phyloP scores from a whole-genome alignment of 2,797 vertebrate genomes.

The Sebastes alutus region DNA sequence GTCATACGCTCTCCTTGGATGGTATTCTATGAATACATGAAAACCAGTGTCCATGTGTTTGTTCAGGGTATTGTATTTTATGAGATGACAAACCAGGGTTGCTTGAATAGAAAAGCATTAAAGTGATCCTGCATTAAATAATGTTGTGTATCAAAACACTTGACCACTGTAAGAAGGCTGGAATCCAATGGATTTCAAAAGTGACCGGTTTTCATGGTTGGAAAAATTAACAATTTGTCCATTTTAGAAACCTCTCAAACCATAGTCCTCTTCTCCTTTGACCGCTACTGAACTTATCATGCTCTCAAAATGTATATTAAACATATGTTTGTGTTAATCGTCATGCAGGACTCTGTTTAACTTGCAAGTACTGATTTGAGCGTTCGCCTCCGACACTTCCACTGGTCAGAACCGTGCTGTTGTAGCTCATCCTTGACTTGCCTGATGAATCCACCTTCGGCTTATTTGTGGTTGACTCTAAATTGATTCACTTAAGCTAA shows the following conservation, averaged over 20 bases:
- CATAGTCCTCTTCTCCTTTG: background rate
- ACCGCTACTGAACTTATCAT: background rate
- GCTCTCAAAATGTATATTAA: background rate
- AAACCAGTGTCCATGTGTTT: background rate
- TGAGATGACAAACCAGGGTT: background rate
- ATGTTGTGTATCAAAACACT: background rate
- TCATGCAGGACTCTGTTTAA: background rate
- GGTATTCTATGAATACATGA: background rate
- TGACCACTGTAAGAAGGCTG: background rate
- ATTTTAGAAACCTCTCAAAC: background rate
- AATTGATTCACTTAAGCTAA: background rate
- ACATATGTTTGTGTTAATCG: background rate
- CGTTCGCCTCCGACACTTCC: background rate
- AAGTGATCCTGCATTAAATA: background rate
- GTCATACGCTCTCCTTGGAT: constrained; percentile 10
- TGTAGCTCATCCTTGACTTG: background rate
- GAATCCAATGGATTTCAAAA: background rate
- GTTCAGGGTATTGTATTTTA: background rate
- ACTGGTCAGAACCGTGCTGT: background rate
- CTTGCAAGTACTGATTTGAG: background rate
- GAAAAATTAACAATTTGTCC: background rate
- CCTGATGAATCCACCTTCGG: background rate
- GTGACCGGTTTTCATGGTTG: background rate
- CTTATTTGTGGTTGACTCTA: too few species aligned
- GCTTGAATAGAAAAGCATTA: background rate